phyloP scores from a whole-genome alignment of 1,140 invertebrate genomes.

The Drosophila gunungcola region DNA sequence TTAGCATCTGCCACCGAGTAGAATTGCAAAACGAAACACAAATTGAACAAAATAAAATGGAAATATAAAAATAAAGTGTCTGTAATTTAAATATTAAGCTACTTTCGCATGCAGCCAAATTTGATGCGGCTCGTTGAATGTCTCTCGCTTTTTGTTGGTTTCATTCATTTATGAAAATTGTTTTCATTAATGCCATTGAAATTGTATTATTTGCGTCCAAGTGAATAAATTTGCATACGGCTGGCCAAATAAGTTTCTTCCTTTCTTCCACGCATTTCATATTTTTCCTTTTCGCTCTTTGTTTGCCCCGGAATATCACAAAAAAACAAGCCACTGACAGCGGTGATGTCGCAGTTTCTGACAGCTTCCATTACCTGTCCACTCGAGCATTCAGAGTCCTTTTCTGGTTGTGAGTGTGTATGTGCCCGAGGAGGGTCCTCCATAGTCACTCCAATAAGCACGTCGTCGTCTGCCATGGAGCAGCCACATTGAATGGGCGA shows the following conservation, averaged over 20 bases:
- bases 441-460: constrained; percentile 41
- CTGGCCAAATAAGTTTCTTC: constrained; percentile 40
- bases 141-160: constrained; percentile 39
- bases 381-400: constrained; percentile 46
- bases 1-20: neutral
- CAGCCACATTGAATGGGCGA: constrained; percentile 41
- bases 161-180: constrained; percentile 79
- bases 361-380: constrained; percentile 60
- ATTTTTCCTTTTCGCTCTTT: constrained; percentile 38
- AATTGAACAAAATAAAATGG: constrained; percentile 2
- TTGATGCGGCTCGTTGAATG: constrained; percentile 51
- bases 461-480: constrained; percentile 40
- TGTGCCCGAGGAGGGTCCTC: neutral
- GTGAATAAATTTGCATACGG: constrained; percentile 71
- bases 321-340: constrained; percentile 35
- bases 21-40: constrained; percentile 7
- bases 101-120: constrained; percentile 61
- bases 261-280: constrained; percentile 49
- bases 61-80: constrained; percentile 8
- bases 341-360: constrained; percentile 52
- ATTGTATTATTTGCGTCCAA: constrained; percentile 80
- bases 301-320: constrained; percentile 18
- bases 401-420: constrained; percentile 9
- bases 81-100: constrained; percentile 57
- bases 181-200: constrained; percentile 77